Evolutionary conservation across 1,140 invertebrate species (phyloP).

Genomic region (Phenacoccus solenopsis): DNA sequence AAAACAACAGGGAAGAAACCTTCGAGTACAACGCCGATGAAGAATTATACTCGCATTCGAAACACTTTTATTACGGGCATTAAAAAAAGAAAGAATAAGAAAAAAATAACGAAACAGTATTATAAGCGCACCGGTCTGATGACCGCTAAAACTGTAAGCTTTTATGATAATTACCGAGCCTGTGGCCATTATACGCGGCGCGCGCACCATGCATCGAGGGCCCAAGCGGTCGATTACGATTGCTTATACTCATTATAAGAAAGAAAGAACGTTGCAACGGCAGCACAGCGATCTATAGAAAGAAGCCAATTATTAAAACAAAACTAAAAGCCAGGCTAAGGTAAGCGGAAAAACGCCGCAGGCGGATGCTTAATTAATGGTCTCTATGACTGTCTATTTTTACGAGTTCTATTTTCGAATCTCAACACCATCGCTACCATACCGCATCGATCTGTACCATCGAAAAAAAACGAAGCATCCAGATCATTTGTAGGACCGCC

Average conservation of each 20-base stretch:
- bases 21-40: background rate
- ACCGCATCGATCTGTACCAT: too few species aligned
- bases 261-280: background rate
- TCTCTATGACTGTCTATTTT: background rate
- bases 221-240: too few species aligned
- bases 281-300: background rate
- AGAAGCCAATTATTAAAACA: conserved; percentile 3
- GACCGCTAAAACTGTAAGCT: conserved; percentile 1
- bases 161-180: conserved; percentile 1
- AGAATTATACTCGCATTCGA: background rate
- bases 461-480: too few species aligned
- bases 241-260: background rate
- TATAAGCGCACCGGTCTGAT: background rate
- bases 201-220: too few species aligned
- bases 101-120: background rate
- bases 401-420: background rate
- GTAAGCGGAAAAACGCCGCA: background rate
- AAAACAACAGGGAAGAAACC: background rate
- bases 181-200: background rate
- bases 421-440: too few species aligned
- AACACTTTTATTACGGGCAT: background rate
- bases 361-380: background rate
- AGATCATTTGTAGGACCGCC: too few species aligned
- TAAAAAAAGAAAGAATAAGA: too few species aligned
- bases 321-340: background rate